Conservation (phyloP, 2,797 vertebrate genomes). For the Coluber constrictor region DNA sequence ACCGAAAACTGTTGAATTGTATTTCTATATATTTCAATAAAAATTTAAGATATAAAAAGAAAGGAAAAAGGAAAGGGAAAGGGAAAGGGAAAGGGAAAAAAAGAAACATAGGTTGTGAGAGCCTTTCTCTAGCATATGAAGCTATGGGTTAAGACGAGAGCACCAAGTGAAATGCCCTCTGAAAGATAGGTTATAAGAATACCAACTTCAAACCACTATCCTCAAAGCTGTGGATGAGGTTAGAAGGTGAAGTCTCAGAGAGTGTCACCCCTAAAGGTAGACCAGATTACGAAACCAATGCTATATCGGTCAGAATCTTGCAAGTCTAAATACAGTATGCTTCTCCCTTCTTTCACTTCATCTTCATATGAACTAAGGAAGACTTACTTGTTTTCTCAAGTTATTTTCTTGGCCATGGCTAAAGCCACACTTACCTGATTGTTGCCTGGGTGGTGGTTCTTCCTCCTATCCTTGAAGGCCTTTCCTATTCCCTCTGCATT, state of each 20-base stretch:
- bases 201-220: background rate
- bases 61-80: too few relatives aligned
- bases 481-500: background rate
- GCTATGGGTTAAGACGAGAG: background rate
- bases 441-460: background rate
- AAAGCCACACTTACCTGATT: background rate
- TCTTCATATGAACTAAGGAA: background rate
- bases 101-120: background rate
- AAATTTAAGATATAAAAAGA: too few relatives aligned
- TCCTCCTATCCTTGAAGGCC: background rate
- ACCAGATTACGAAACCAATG: background rate
- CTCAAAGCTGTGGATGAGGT: background rate
- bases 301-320: background rate
- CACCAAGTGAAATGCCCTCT: background rate
- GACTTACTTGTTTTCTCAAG: background rate
- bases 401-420: background rate
- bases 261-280: background rate
- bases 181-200: background rate
- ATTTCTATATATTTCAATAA: too few relatives aligned
- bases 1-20: too few relatives aligned
- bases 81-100: background rate
- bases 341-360: background rate
- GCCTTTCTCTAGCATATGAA: background rate
- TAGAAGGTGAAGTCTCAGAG: background rate
- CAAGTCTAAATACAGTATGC: background rate